Conservation (phyloP, 1,140 invertebrate species). For the Pemphigus obesinymphae region DNA sequence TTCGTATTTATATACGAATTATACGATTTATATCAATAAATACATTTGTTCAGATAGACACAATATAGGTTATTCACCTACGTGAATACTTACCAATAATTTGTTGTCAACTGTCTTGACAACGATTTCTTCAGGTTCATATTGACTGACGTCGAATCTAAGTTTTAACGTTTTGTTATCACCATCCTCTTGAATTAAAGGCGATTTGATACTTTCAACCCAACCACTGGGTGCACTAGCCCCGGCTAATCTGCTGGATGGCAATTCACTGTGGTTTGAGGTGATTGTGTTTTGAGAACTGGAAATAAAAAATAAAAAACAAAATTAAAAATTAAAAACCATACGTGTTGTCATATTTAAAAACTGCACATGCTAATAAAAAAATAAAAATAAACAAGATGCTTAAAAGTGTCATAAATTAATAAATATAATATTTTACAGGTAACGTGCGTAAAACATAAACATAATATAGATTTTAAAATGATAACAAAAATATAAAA, state of each 20-base stretch:
- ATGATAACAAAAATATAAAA: too few relatives aligned
- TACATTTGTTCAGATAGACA: too few relatives aligned
- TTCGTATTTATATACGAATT: too few relatives aligned
- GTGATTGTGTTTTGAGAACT: slow-evolving; percentile 56
- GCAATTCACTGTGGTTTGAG: slow-evolving; percentile 51
- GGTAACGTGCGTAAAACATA: neutral
- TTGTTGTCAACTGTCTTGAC: slow-evolving; percentile 96
- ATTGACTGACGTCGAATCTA: slow-evolving; percentile 90
- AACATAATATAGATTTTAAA: too few relatives aligned
- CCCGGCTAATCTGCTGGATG: slow-evolving; percentile 51
- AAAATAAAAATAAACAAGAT: slow-evolving; percentile 3
- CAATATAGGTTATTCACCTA: too few relatives aligned
- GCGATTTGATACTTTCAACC: slow-evolving; percentile 81
- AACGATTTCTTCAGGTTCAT: slow-evolving; percentile 90
- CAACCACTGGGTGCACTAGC: slow-evolving; percentile 58
- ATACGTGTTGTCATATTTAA: too few relatives aligned
- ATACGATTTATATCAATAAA: too few relatives aligned
- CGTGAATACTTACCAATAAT: slow-evolving; percentile 68
- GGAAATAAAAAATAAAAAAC: slow-evolving; percentile 39
- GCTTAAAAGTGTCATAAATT: neutral
- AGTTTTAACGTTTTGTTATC: slow-evolving; percentile 85
- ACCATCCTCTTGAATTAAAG: slow-evolving; percentile 83
- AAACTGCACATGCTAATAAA: neutral
- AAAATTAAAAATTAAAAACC: neutral
- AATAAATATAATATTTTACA: too few relatives aligned